These are phyloP conservation scores for Artibeus jamaicensis DNA, from an alignment of 2,797 vertebrate species.

Conservation along the genomic window DNA sequence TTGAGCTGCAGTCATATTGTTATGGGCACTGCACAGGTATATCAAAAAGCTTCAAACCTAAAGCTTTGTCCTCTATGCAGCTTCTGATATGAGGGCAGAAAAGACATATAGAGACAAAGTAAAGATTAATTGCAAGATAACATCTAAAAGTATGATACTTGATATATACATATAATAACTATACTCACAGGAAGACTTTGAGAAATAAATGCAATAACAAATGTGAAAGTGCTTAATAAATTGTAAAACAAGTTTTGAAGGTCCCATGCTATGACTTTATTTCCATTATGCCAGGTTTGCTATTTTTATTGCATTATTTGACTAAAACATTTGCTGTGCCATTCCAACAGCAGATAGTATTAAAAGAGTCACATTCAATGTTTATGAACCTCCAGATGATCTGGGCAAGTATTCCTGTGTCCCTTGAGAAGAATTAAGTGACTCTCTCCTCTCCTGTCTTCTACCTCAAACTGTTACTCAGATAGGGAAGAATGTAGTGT, in stretches of 20 bases:
- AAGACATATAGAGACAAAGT: neutral
- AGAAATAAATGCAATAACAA: constrained; percentile 19
- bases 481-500: neutral
- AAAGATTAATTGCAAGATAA: neutral
- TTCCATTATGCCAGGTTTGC: neutral
- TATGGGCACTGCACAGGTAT: neutral
- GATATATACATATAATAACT: neutral
- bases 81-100: neutral
- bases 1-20: neutral
- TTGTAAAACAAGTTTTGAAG: neutral
- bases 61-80: neutral
- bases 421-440: neutral
- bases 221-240: neutral
- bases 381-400: neutral
- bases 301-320: constrained; percentile 20
- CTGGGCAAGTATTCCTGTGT: neutral
- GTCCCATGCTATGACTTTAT: neutral
- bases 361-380: neutral
- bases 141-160: neutral
- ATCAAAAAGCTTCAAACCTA: neutral
- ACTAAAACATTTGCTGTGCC: neutral
- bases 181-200: neutral
- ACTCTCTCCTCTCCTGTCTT: neutral
- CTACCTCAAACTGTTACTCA: neutral
- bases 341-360: neutral